Evolutionary conservation across 1,140 invertebrate species (phyloP), one percentile per base, ranked within the genome.

Genomic region (Phenacoccus solenopsis): DNA sequence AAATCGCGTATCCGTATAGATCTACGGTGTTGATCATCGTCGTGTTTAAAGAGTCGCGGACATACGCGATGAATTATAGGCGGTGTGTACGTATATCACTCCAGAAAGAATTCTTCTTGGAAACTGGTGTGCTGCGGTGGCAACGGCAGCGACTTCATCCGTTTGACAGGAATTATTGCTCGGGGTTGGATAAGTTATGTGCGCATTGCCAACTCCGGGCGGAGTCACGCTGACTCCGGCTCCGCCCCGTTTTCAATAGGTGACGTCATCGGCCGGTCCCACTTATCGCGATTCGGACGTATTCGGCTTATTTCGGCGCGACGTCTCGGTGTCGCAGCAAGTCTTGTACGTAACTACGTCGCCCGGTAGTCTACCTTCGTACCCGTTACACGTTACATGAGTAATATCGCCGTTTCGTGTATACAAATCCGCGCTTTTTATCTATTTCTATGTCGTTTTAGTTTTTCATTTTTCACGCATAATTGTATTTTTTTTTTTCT

Each of bases 111-210:
- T 49, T 49, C 38, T 49, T 49, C 38, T 49, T 49, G 38, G 38
- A 49, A 49, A 49, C 38, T 49, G 38, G 38, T 49, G 38, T 49
- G 38, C 38, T 49, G 38, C 38, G 16, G 38, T 27, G 59, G 59
- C 59, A 64, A 25, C 59, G 59, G 59, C 59, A 16, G 59, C 59
- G 59, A 64, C 59, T 25, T 24, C 59, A 27, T 64, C 59, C 59
- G 59, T 64, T 64, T 64, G 59, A 64, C 59, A 64, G 59, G 25
- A 64, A 64, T 64, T 64, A 64, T 64, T 64, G 25, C 59, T 64
- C 59, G 59, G 59, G 59, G 59, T 64, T 64, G 59, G 59, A 64
- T 64, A 64, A 64, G 22, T 64, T 64, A 64, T 64, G 59, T 27
- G 59, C 59, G 59, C 25, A 64, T 27, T 24, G 25, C 59, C 22